Conservation (phyloP, 2,888 invertebrate genomes). For the Hyposoter dolosus region DNA sequence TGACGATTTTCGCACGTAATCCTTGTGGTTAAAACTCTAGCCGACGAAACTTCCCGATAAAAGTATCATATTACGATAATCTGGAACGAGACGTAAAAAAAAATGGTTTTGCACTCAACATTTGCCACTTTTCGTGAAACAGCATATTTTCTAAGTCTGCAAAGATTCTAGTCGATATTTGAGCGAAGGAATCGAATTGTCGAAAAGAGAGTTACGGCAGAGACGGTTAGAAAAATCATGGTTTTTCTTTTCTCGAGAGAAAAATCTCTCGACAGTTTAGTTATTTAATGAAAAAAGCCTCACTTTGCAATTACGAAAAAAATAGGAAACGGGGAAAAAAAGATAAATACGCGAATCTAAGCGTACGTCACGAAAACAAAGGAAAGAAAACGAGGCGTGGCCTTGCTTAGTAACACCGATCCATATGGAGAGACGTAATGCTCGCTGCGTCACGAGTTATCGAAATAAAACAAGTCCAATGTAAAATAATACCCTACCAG, state of each 20-base stretch:
- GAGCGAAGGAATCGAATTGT: background rate
- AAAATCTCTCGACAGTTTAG: conserved; percentile 1
- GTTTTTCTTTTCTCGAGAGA: background rate
- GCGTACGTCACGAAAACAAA: conserved; percentile 25
- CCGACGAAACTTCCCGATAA: conserved; percentile 58
- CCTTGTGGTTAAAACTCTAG: conserved; percentile 70
- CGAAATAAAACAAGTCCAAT: conserved; percentile 27
- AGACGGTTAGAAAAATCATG: background rate
- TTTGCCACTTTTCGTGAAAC: conserved; percentile 56
- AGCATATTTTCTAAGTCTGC: conserved; percentile 43
- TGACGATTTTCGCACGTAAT: conserved; percentile 59
- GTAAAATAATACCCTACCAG: conserved; percentile 53
- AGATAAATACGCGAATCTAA: conserved; percentile 17
- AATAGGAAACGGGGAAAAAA: conserved; percentile 5
- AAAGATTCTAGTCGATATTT: background rate
- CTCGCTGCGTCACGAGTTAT: conserved; percentile 54
- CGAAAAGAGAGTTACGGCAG: background rate
- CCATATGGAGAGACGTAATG: conserved; percentile 50
- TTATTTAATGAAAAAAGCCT: conserved; percentile 19
- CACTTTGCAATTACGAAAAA: conserved; percentile 29
- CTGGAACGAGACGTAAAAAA: conserved; percentile 77
- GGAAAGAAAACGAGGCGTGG: conserved; percentile 42
- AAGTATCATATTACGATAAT: conserved; percentile 72
- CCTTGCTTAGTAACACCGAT: conserved; percentile 59
- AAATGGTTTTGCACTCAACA: conserved; percentile 62